These are phyloP conservation scores for Bellardia bayeri DNA, from an alignment of 2,888 invertebrate species.

Conservation along the genomic window DNA sequence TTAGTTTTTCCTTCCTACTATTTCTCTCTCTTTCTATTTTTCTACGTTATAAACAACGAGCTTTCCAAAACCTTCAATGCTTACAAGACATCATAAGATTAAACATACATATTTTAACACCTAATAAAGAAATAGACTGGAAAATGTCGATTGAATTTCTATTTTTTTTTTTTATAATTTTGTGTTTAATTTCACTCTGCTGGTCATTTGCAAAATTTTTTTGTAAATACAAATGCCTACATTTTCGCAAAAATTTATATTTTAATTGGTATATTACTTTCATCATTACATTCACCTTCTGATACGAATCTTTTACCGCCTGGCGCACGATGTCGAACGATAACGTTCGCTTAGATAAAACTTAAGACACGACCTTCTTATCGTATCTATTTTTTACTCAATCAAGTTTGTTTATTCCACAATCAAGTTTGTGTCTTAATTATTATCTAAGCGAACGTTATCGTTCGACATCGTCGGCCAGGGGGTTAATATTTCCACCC, in stretches of 20 bases:
- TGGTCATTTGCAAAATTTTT: too few relatives aligned
- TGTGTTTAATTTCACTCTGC: too few relatives aligned
- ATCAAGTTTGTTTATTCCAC: too few relatives aligned
- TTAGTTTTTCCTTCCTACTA: not conserved
- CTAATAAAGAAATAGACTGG: too few relatives aligned
- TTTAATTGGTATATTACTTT: not conserved
- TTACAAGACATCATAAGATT: slow-evolving; percentile 5
- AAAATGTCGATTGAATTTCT: not conserved
- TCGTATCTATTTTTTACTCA: too few relatives aligned
- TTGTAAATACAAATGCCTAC: not conserved
- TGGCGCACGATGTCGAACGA: too few relatives aligned
- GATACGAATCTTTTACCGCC: not conserved
- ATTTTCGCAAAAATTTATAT: too few relatives aligned
- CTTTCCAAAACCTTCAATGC: not conserved
- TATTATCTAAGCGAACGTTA: too few relatives aligned
- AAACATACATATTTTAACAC: not conserved
- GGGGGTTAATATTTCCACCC: not conserved
- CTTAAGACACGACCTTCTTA: too few relatives aligned
- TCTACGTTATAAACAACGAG: not conserved
- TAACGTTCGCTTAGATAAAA: too few relatives aligned
- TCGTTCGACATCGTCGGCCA: too few relatives aligned
- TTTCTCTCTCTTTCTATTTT: not conserved
- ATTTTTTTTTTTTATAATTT: not conserved
- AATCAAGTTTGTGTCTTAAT: too few relatives aligned
- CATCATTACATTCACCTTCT: not conserved